Base-by-base conservation (phyloP, 2,888 invertebrate genomes). In the Mesoligia furuncula region DNA sequence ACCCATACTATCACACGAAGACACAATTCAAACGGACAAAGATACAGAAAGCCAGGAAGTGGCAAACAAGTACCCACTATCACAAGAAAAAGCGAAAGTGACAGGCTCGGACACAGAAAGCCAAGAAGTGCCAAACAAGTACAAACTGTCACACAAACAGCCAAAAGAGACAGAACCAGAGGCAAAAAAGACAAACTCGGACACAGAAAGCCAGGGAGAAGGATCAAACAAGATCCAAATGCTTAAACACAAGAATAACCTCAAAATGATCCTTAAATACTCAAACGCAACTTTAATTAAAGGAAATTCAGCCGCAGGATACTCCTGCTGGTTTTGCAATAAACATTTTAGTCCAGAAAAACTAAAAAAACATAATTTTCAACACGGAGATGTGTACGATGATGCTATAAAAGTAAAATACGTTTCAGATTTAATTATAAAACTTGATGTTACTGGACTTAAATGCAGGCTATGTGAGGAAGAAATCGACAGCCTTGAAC, bases 221-320 rank as follows among this genome's bases (percentile, higher is more conserved):
- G n/a, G n/a, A 79, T 42, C 80, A 51, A 79, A 80, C 42, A 80
- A 66, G n/a, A 42, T 7, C 8, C 27, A 51, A 42, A 87, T 91
- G 77, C 75, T 67, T 0, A 89, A 88, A 73, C 87, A 91, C 54
- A 89, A 80, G 69, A 82, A 89, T 1, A 90, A 90, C 65, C 81
- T 90, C 1, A 79, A 65, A 31, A 74, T 79, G 1, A 80, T 90
- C 64, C 65, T 90, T 20, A 81, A 83, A 73, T 68, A 77, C 61
- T 91, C 92, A 0, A 92, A 91, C 79, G 91, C 92, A 0, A 91
- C 91, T 0, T 83, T 92, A 4, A 77, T 92, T 9, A 88, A 87
- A 67, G 86, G 80, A 0, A 78, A 84, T 31, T 84, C 88, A 72
- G 80, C 87, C 0, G 54, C 67, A 4, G 89, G 89, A 0, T 92